Evolutionary conservation across 2,113 vertebrate genomes (phyloP).

Genomic region (Pangasianodon gigas): DNA sequence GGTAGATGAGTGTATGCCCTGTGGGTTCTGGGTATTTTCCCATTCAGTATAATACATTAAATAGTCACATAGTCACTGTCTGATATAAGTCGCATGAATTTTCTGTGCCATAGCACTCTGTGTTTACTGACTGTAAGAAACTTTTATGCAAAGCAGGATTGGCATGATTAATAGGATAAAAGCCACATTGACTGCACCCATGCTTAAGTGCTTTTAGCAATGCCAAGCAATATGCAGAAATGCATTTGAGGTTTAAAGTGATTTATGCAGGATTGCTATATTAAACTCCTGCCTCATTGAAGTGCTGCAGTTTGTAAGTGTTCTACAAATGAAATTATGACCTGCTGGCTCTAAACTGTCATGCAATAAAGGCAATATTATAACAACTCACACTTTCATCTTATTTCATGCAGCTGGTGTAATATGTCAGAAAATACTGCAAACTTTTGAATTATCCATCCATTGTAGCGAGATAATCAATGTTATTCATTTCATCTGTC

Average conservation of each 20-base stretch:
- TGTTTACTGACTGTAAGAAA: background rate
- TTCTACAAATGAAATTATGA: background rate
- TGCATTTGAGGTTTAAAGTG: background rate
- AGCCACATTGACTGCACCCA: background rate
- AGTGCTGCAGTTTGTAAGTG: background rate
- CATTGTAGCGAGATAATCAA: too few species aligned
- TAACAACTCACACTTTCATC: background rate
- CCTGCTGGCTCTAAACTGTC: background rate
- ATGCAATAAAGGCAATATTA: slow-evolving; percentile 1
- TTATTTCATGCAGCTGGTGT: background rate
- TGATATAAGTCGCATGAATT: background rate
- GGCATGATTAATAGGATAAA: background rate
- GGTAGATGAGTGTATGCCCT: slow-evolving; percentile 45
- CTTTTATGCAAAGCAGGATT: slow-evolving; percentile 9
- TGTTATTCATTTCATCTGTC: too few species aligned
- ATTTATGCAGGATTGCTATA: background rate
- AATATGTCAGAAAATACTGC: background rate
- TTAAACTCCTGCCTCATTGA: background rate
- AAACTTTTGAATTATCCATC: background rate
- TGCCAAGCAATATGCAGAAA: background rate
- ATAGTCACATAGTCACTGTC: background rate
- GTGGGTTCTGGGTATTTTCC: slow-evolving; percentile 46
- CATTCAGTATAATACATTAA: background rate
- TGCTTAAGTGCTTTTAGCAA: too few species aligned
- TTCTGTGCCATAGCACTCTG: background rate